Evolutionary conservation across 1,140 invertebrate species (phyloP).

Genomic region (honey bee (Apis mellifera)): Amel_HAv3.1 CM009931.2:21929501-21930000

Average conservation of each 20-base stretch:
- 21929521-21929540: neutral
- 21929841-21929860: too few species aligned
- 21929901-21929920: too few species aligned
- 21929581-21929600: neutral
- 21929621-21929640: slow-evolving; percentile 59
- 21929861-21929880: too few species aligned
- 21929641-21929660: slow-evolving; percentile 34
- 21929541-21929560: slow-evolving; percentile 35
- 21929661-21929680: slow-evolving; percentile 51
- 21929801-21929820: too few species aligned
- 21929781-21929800: neutral
- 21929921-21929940: too few species aligned
- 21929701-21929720: slow-evolving; percentile 46
- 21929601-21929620: neutral
- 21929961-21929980: too few species aligned
- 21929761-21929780: neutral
- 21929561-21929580: neutral
- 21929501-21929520: slow-evolving; percentile 14
- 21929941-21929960: neutral
- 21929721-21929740: slow-evolving; percentile 13
- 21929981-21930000: too few species aligned
- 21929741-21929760: neutral
- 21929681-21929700: slow-evolving; percentile 50
- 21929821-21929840: too few species aligned
- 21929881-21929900: too few species aligned